These are phyloP conservation scores for Stichopus chloronotus DNA, from an alignment of 35 echinoderm and acorn worm species.

Conservation along the genomic window DNA sequence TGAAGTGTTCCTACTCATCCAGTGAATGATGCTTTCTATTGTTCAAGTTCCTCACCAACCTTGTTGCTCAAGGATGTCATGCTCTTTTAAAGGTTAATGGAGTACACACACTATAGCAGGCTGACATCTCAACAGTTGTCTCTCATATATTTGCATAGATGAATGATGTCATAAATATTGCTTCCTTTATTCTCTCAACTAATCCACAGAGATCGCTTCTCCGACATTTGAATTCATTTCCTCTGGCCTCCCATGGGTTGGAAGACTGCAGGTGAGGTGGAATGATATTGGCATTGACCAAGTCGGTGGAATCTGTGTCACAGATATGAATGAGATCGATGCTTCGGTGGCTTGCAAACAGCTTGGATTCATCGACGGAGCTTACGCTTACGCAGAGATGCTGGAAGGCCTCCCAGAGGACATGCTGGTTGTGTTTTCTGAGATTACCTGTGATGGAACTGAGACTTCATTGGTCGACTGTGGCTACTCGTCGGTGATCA, in stretches of 20 bases:
- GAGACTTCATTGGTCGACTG: not conserved
- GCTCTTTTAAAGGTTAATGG: too few species aligned
- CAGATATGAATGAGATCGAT: conserved; percentile 2
- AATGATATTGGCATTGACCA: conserved; percentile 21
- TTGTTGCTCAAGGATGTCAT: too few species aligned
- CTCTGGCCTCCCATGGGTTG: conserved; percentile 28
- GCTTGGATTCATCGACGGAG: not conserved
- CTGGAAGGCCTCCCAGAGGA: not conserved
- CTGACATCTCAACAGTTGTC: too few species aligned
- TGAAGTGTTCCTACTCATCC: too few species aligned
- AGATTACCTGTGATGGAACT: not conserved
- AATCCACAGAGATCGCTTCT: not conserved
- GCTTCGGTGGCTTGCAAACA: not conserved
- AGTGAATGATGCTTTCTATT: too few species aligned
- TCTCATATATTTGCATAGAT: too few species aligned
- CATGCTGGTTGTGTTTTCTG: not conserved
- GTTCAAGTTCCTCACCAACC: too few species aligned
- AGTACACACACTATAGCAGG: too few species aligned
- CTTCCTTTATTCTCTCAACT: too few species aligned
- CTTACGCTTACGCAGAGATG: not conserved
- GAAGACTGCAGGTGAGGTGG: not conserved
- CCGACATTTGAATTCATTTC: not conserved
- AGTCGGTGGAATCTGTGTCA: conserved; percentile 2
- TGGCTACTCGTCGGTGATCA: not conserved
- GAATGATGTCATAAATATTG: too few species aligned